These are phyloP conservation scores for Oreochromis aureus DNA, from an alignment of 2,113 vertebrate species.

Conservation along the genomic window DNA sequence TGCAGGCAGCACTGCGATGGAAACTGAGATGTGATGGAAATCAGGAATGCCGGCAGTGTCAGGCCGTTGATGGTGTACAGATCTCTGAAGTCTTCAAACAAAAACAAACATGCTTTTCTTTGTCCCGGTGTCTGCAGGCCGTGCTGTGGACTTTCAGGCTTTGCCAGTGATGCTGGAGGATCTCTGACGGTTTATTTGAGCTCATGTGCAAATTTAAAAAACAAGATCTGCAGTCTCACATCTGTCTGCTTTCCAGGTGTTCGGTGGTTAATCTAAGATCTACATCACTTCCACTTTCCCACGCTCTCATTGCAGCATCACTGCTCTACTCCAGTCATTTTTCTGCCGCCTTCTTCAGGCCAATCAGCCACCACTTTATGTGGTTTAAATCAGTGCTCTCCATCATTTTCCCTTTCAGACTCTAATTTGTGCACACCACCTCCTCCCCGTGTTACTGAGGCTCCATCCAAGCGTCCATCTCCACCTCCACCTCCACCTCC, in stretches of 20 bases:
- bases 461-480: neutral
- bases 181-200: neutral
- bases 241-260: neutral
- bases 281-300: neutral
- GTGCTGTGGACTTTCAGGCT: neutral
- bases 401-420: neutral
- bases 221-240: neutral
- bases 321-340: neutral
- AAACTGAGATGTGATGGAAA: neutral
- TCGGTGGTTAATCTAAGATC: neutral
- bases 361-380: neutral
- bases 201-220: rapidly evolving
- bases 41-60: neutral
- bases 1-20: neutral
- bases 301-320: neutral
- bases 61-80: neutral
- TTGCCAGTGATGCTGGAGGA: neutral
- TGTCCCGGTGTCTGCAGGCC: neutral
- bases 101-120: neutral
- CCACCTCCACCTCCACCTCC: neutral
- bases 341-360: neutral
- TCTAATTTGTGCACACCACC: neutral
- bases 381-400: neutral
- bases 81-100: neutral
- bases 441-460: neutral